Evolutionary conservation across 2,113 vertebrate species (phyloP).

Genomic region (Bolborhynchus lineola): DNA sequence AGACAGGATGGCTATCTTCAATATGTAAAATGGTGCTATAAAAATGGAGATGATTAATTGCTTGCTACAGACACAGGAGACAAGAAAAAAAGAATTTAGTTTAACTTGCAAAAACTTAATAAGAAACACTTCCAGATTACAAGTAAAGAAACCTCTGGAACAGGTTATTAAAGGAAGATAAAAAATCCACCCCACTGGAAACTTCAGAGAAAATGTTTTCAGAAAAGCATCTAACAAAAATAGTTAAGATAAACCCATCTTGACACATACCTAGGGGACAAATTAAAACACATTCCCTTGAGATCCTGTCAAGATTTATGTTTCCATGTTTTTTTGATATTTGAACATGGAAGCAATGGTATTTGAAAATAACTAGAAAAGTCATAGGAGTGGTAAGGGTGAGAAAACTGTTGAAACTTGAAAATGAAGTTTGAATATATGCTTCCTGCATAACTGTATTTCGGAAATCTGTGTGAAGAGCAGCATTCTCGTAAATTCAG

Average conservation of each 20-base stretch:
- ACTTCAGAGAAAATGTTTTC: background rate
- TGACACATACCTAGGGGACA: background rate
- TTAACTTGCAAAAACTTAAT: background rate
- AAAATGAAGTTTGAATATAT: background rate
- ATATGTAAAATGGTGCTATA: background rate
- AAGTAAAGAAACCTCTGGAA: background rate
- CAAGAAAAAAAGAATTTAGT: background rate
- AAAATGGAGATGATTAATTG: slow-evolving; percentile 15
- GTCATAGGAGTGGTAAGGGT: background rate
- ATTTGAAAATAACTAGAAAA: slow-evolving; percentile 17
- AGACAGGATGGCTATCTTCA: background rate
- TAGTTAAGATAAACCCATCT: background rate
- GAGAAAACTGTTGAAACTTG: background rate
- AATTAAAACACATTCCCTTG: background rate
- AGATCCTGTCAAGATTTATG: background rate
- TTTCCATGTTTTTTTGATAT: background rate
- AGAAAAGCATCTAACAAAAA: background rate
- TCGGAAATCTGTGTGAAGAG: background rate
- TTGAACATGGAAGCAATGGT: background rate
- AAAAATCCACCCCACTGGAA: background rate
- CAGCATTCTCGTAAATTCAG: background rate
- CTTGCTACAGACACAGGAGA: background rate
- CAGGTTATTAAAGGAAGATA: background rate
- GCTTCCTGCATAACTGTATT: background rate
- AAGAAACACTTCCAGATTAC: background rate